These are phyloP conservation scores for Galerucella nymphaeae DNA, from an alignment of 2,888 invertebrate genomes.

Conservation along the genomic window DNA sequence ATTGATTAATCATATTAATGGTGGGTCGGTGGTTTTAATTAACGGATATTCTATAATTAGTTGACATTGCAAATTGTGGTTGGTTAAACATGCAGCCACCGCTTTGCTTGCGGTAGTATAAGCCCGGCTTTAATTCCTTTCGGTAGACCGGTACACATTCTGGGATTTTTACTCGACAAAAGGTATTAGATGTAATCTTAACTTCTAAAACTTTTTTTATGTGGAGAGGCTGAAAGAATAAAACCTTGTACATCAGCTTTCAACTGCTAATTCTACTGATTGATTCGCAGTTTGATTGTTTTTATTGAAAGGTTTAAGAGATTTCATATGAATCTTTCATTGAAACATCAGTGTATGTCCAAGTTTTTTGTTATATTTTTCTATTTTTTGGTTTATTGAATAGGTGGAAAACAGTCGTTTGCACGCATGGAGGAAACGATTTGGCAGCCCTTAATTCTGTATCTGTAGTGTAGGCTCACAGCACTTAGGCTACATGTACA, in stretches of 20 bases:
- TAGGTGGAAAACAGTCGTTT: no score
- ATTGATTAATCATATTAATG: constrained; percentile 53
- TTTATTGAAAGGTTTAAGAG: no score
- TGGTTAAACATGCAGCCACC: constrained; percentile 31
- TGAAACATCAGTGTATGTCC: no score
- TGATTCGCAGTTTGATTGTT: no score
- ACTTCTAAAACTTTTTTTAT: background rate
- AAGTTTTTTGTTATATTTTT: no score
- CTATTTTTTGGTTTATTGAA: no score
- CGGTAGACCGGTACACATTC: constrained; percentile 22
- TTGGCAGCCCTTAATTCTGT: no score
- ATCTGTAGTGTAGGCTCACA: no score
- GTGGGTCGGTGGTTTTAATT: constrained; percentile 53
- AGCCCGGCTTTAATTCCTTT: constrained; percentile 25
- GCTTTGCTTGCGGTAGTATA: constrained; percentile 33
- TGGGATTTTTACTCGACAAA: constrained; percentile 3
- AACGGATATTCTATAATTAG: constrained; percentile 56
- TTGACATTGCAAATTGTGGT: constrained; percentile 47
- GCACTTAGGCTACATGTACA: no score
- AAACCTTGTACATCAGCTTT: background rate
- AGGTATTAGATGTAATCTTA: background rate
- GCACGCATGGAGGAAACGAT: no score
- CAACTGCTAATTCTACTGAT: no score
- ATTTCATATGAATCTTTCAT: no score
- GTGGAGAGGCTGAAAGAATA: background rate